Evolutionary conservation across 2,113 vertebrate species (phyloP).

Genomic region (Callipepla squamata): DNA sequence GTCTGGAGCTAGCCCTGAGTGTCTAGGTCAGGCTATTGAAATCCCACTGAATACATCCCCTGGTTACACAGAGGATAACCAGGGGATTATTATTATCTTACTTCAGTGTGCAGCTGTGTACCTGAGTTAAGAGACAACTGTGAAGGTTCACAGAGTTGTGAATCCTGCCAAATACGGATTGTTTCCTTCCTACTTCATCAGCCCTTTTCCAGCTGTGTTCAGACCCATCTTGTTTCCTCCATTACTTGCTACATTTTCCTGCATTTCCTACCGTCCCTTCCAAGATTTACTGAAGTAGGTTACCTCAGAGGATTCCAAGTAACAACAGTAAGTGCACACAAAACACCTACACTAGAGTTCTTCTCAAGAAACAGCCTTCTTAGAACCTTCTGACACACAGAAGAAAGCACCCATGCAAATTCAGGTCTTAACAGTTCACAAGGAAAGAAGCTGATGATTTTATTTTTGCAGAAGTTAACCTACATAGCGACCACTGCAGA

Average conservation of each 20-base stretch:
- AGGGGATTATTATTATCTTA: too few species aligned
- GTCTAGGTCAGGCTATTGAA: accelerated
- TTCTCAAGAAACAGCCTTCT: background rate
- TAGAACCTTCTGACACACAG: background rate
- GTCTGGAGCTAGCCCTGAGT: background rate
- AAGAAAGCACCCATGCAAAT: background rate
- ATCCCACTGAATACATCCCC: background rate
- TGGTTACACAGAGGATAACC: background rate
- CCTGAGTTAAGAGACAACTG: background rate
- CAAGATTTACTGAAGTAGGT: background rate
- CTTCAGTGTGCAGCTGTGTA: background rate
- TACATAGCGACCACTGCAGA: background rate
- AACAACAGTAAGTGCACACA: background rate
- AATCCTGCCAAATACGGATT: background rate
- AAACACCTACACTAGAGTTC: background rate
- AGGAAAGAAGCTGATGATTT: background rate
- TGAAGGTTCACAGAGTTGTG: background rate
- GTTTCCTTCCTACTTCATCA: background rate
- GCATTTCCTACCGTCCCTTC: background rate
- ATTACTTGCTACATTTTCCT: background rate
- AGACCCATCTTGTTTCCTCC: background rate
- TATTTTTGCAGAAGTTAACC: background rate
- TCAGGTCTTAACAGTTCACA: background rate
- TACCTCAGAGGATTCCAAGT: background rate
- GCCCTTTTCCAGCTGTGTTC: background rate